Evolutionary conservation across 2,797 vertebrate species (phyloP), one percentile per base, ranked within the genome.

Genomic region (Acropternis orthonyx): DNA sequence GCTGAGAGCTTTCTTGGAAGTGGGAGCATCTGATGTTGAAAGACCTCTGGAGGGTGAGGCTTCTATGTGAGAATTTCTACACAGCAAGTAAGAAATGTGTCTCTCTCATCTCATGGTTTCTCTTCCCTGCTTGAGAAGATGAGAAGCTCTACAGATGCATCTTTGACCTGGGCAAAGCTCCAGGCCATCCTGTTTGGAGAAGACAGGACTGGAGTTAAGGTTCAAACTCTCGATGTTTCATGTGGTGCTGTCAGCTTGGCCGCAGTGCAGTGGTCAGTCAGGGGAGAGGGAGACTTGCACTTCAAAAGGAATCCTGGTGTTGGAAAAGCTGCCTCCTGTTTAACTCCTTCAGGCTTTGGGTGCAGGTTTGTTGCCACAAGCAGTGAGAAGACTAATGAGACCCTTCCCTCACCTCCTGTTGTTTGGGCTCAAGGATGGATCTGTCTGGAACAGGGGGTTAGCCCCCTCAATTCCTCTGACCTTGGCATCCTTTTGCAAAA

Each of bases 31-130:
- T 76, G 84, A 69, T 79, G 63, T 14, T 73, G 51, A 67, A 91
- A 87, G 89, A 80, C 52, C 63, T 85, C 52, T 74, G 87, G 75
- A 92, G 49, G 20, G 19, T 49, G 27, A 83, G 76, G n/a, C 32
- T 88, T 36, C 12, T 76, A 21, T 14, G 44, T 85, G 76, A 83
- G 84, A 68, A 67, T 73, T 68, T 82, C 43, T n/a, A 36, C 23
- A 9, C 9, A 65, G 51, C 22, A 39, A 68, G 49, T 30, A 39
- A 56, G 73, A 68, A 75, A 75, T 4, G 46, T 26, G 39, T 6
- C 2, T 65, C 15, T 32, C 61, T 89, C 46, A 66, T 90, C 41
- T 84, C 6, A 0, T 16, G 52, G 28, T n/a, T 93, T 52, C 52
- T 32, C 54, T 69, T 86, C 27, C 43, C 36, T 43, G 27, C 0